Conservation (phyloP, 2,113 vertebrate genomes). For the Pluvianellus socialis region DNA sequence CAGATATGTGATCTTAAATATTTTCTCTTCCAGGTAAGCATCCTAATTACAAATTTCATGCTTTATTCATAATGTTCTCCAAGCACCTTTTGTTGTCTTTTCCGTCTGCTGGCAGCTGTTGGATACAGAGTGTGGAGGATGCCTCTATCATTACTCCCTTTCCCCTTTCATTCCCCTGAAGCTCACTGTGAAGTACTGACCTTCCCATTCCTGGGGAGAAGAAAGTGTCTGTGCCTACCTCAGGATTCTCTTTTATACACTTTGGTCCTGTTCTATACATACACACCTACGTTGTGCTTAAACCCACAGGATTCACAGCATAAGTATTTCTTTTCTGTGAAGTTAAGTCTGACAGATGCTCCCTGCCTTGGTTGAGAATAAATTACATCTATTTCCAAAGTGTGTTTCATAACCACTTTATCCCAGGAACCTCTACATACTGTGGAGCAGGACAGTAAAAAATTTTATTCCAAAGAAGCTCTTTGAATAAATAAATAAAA, state of each 20-base stretch:
- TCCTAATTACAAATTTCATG: background rate
- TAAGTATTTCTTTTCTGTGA: background rate
- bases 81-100: background rate
- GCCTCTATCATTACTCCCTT: background rate
- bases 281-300: background rate
- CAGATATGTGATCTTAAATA: background rate
- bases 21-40: background rate
- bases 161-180: background rate
- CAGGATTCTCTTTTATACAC: background rate
- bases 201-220: background rate
- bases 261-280: background rate
- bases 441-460: background rate
- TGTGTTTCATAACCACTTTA: background rate
- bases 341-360: background rate
- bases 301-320: background rate
- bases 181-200: background rate
- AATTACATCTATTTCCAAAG: background rate
- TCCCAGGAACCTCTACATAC: background rate
- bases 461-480: background rate
- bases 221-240: background rate
- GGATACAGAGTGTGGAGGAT: background rate
- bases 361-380: background rate
- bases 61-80: background rate
- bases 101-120: background rate
- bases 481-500: background rate